Evolutionary conservation across 2,888 invertebrate genomes (phyloP).

Genomic region (Lycocerus yunnanus): DNA sequence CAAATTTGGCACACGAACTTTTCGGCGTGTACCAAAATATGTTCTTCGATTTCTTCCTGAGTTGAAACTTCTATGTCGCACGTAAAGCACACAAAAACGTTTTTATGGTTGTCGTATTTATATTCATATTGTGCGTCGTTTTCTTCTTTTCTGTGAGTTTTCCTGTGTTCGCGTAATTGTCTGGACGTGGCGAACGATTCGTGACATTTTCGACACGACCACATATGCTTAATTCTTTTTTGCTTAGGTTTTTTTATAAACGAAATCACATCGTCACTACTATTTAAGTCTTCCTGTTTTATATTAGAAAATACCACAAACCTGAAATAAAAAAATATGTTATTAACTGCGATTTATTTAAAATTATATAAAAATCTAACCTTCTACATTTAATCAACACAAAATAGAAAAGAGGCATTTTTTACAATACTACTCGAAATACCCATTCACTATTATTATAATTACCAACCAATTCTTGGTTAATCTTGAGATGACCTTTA

Average conservation of each 20-base stretch:
- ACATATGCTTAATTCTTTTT: conserved; percentile 44
- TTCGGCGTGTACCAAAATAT: conserved; percentile 29
- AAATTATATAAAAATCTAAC: neutral
- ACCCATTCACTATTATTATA: neutral
- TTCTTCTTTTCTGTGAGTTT: conserved; percentile 22
- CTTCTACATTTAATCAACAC: neutral
- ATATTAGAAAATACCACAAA: neutral
- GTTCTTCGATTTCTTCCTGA: conserved; percentile 31
- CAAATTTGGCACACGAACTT: conserved; percentile 44
- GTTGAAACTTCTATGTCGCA: conserved; percentile 27
- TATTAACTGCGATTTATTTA: neutral
- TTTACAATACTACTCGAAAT: neutral
- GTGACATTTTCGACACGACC: conserved; percentile 46
- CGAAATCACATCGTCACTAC: neutral
- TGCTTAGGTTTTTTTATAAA: neutral
- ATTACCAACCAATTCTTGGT: neutral
- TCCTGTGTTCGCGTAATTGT: conserved; percentile 42
- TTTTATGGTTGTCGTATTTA: conserved; percentile 44
- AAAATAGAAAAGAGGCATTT: neutral
- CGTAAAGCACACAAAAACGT: conserved; percentile 35
- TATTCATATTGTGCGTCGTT: conserved; percentile 35
- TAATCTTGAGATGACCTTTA: neutral
- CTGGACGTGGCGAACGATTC: conserved; percentile 42
- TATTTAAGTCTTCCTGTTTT: neutral
- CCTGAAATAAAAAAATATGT: conserved; percentile 4